A percentile compares a stretch with the other conserved stretches of the same genome.
phyloP scores from a whole-genome alignment of 1,140 invertebrate genomes.

The Drosophila ogumai region DNA sequence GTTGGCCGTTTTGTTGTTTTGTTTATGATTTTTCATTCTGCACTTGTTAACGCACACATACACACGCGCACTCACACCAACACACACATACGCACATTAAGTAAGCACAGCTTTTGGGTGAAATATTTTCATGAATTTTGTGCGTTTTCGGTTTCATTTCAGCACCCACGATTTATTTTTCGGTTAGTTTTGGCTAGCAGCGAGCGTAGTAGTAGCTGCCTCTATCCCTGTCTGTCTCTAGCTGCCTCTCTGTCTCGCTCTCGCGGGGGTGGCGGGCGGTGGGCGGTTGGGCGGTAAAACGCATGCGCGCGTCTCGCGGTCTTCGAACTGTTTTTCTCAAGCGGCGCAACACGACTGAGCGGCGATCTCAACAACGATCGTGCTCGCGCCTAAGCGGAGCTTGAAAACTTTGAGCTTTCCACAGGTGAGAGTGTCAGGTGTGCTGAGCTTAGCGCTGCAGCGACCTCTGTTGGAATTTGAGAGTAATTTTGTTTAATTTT shows the following conservation, averaged over 20 bases:
- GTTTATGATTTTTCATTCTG: slow-evolving; percentile 68
- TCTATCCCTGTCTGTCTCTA: slow-evolving; percentile 34
- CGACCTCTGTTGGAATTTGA: slow-evolving; percentile 14
- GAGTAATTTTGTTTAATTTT: not conserved
- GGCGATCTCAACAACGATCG: slow-evolving; percentile 2
- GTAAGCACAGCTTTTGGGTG: slow-evolving; percentile 35
- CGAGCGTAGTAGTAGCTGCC: slow-evolving; percentile 24
- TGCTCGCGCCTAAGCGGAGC: slow-evolving; percentile 30
- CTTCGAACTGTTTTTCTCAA: slow-evolving; percentile 60
- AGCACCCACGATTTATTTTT: slow-evolving; percentile 67
- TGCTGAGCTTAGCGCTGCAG: not conserved
- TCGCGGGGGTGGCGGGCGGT: slow-evolving; percentile 34
- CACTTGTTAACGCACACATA: slow-evolving; percentile 62
- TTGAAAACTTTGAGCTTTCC: slow-evolving; percentile 27
- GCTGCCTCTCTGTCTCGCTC: slow-evolving; percentile 44
- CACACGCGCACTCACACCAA: slow-evolving; percentile 17
- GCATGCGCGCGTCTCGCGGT: slow-evolving; percentile 55
- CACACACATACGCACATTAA: slow-evolving; percentile 5
- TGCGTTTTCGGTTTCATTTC: slow-evolving; percentile 60
- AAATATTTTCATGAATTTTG: slow-evolving; percentile 58
- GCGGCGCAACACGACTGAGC: slow-evolving; percentile 70
- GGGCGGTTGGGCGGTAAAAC: slow-evolving; percentile 31
- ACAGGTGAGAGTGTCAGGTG: slow-evolving; percentile 29
- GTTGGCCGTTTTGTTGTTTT: slow-evolving; percentile 65
- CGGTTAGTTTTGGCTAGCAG: slow-evolving; percentile 40